Percentiles rank a stretch among this genome's conserved stretches.
phyloP scores from a whole-genome alignment of 2,888 invertebrate genomes.

The Aspidapion aeneum region DNA sequence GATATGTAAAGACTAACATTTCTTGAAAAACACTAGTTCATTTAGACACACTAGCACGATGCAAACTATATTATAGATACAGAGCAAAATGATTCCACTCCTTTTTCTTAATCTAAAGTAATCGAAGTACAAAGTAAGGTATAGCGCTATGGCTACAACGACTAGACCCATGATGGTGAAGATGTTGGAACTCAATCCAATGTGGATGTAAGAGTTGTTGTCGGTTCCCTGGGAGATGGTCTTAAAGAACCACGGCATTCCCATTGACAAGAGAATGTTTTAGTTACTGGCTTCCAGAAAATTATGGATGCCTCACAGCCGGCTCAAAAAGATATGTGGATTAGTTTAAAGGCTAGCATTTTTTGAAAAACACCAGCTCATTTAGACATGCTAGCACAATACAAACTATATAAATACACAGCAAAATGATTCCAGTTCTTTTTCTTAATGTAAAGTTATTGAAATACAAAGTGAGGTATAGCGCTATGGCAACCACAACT shows the following conservation, averaged over 20 bases:
- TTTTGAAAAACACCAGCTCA: conserved; percentile 55
- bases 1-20: too few species aligned
- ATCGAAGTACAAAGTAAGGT: conserved; percentile 63
- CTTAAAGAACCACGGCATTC: conserved; percentile 82
- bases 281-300: conserved; percentile 83
- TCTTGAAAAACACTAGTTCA: conserved; percentile 55
- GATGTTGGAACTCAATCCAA: conserved; percentile 76
- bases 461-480: conserved; percentile 65
- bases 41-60: conserved; percentile 74
- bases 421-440: conserved; percentile 62
- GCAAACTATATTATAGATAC: conserved; percentile 66
- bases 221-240: conserved; percentile 55
- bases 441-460: conserved; percentile 69
- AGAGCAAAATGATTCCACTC: conserved; percentile 68
- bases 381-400: conserved; percentile 74
- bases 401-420: conserved; percentile 65
- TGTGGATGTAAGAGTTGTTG: conserved; percentile 52
- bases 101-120: conserved; percentile 67
- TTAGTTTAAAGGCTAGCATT: too few species aligned
- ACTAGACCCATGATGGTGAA: conserved; percentile 79
- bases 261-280: conserved; percentile 78
- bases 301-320: too few species aligned
- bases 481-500: conserved; percentile 65
- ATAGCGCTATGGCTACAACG: conserved; percentile 67
- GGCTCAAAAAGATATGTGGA: too few species aligned